phyloP scores from a whole-genome alignment of 30 jellyfish, hydroid and myxozoan genomes.

The Clytia hemisphaerica region DNA sequence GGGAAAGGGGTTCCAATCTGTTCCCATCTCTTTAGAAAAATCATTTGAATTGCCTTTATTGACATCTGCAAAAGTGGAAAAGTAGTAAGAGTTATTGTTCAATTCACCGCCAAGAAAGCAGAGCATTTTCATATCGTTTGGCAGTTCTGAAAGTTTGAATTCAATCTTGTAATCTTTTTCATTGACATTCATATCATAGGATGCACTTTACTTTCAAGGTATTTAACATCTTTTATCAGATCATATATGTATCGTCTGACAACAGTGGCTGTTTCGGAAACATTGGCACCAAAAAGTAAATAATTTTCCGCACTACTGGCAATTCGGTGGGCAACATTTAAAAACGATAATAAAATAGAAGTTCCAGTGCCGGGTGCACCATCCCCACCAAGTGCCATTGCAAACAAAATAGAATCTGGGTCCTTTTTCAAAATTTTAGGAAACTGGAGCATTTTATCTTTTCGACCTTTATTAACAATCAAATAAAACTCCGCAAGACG shows the following conservation, averaged over 20 bases:
- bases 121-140: conserved; percentile 7
- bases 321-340: background rate
- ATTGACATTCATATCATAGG: no score
- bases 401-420: background rate
- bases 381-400: conserved; percentile 3
- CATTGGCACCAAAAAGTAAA: conserved; percentile 7
- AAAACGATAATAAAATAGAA: background rate
- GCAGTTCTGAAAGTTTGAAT: background rate
- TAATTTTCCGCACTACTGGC: conserved; percentile 4
- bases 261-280: background rate
- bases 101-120: background rate
- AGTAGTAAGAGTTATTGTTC: background rate
- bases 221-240: background rate
- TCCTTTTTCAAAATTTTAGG: background rate
- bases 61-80: background rate
- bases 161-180: background rate
- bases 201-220: background rate
- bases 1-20: conserved; percentile 11
- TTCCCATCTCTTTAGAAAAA: background rate
- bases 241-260: background rate
- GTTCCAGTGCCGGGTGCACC: conserved; percentile 6
- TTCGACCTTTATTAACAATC: background rate
- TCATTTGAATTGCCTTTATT: background rate
- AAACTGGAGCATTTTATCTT: background rate
- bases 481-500: background rate